phyloP scores from a whole-genome alignment of 2,113 vertebrate species.

The Cephalopholis sonnerati region DNA sequence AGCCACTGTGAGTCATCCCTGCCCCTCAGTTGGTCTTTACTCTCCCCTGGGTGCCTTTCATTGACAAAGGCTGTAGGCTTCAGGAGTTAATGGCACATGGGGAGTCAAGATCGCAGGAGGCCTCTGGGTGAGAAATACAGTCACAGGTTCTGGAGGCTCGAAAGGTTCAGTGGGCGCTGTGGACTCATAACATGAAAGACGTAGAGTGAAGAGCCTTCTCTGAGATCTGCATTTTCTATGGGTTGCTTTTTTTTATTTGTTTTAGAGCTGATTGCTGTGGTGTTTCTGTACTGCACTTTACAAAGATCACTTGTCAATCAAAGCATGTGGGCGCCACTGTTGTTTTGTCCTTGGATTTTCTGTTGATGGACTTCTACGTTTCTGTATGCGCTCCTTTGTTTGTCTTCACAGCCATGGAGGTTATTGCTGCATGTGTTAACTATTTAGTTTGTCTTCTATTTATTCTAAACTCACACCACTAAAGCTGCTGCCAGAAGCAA shows the following conservation, averaged over 20 bases:
- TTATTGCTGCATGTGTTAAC: conserved; percentile 33
- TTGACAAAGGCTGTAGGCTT: conserved; percentile 65
- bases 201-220: not conserved
- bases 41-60: conserved; percentile 70
- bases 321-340: conserved; percentile 42
- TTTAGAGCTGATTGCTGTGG: conserved; percentile 1
- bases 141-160: conserved; percentile 17
- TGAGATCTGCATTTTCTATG: conserved; percentile 46
- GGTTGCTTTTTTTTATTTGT: not conserved
- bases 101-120: conserved; percentile 41
- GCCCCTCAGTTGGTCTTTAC: conserved; percentile 60
- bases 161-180: conserved; percentile 22
- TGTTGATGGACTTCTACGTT: conserved; percentile 56
- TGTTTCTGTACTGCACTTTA: conserved; percentile 29
- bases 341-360: conserved; percentile 52
- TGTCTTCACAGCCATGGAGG: conserved; percentile 35
- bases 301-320: conserved; percentile 71
- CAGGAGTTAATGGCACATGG: conserved; percentile 56
- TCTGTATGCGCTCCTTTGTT: conserved; percentile 50
- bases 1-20: conserved; percentile 71
- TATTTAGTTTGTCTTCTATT: conserved; percentile 34
- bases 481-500: conserved; percentile 13
- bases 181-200: conserved; percentile 8
- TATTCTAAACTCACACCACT: conserved; percentile 39
- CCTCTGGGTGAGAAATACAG: conserved; percentile 31